Evolutionary conservation across 2,113 vertebrate species (phyloP).

Genomic region (Trichechus manatus): DNA sequence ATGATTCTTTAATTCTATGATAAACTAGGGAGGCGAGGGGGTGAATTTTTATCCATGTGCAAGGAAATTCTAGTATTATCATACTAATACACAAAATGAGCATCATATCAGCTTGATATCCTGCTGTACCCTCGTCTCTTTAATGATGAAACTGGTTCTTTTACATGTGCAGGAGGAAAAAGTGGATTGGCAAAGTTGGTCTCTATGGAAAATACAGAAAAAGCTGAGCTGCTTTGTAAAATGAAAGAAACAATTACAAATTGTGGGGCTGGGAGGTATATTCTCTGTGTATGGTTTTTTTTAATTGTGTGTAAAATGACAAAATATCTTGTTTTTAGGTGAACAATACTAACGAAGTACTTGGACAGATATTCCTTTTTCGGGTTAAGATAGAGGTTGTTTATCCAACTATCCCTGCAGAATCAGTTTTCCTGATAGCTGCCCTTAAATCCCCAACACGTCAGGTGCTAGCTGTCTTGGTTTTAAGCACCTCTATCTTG

Average conservation of each 20-base stretch:
- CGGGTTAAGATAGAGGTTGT: neutral
- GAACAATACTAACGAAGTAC: neutral
- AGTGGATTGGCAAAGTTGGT: neutral
- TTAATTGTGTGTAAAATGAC: neutral
- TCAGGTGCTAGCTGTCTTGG: neutral
- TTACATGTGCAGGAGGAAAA: neutral
- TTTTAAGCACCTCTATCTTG: neutral
- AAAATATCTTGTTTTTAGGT: neutral
- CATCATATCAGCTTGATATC: neutral
- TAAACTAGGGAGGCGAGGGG: neutral
- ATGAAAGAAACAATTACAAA: conserved; percentile 32
- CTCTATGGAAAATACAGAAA: neutral
- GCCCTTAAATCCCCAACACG: neutral
- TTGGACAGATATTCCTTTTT: neutral
- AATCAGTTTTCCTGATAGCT: neutral
- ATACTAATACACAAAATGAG: neutral
- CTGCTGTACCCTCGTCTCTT: neutral
- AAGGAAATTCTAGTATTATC: neutral
- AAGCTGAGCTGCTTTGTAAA: neutral
- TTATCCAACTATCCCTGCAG: neutral
- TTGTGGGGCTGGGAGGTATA: neutral
- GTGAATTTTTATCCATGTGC: neutral
- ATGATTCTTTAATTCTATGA: neutral
- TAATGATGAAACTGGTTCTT: neutral
- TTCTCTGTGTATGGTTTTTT: neutral